Percentiles rank a stretch among this genome's conserved stretches.
These are phyloP conservation scores for Pseudococcus jackbeardsleyi DNA, from an alignment of 2,888 invertebrate species.

Conservation along the genomic window DNA sequence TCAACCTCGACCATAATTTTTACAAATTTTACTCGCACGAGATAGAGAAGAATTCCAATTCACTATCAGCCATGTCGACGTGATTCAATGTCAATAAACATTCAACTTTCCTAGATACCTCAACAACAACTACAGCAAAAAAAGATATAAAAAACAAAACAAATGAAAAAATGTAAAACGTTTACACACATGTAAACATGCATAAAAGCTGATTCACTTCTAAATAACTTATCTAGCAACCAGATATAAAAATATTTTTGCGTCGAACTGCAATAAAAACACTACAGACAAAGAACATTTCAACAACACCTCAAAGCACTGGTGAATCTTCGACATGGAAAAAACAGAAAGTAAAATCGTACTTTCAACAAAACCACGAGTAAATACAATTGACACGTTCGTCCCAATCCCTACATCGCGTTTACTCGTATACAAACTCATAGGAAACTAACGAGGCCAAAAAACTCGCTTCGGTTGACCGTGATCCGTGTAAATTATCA, in stretches of 20 bases:
- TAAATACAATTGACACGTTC: neutral
- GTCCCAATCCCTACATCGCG: neutral
- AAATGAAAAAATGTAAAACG: conserved; percentile 6
- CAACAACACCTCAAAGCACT: neutral
- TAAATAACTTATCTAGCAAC: neutral
- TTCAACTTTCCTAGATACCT: neutral
- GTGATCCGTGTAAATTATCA: conserved; percentile 24
- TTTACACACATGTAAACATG: neutral
- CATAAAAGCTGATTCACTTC: conserved; percentile 11
- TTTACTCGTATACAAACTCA: neutral
- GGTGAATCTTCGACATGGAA: neutral
- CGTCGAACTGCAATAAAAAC: neutral
- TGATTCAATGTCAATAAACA: neutral
- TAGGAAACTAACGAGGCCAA: conserved; percentile 23
- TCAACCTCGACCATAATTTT: neutral
- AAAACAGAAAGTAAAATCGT: conserved; percentile 6
- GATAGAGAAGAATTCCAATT: neutral
- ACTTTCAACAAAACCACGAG: neutral
- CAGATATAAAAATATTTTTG: neutral
- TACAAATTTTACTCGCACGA: neutral
- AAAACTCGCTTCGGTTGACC: conserved; percentile 14
- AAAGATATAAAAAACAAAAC: neutral
- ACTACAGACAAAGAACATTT: neutral
- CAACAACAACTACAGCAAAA: neutral
- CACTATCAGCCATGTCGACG: neutral